phyloP scores from a whole-genome alignment of 2,797 vertebrate genomes.

The Mus spretus region DNA sequence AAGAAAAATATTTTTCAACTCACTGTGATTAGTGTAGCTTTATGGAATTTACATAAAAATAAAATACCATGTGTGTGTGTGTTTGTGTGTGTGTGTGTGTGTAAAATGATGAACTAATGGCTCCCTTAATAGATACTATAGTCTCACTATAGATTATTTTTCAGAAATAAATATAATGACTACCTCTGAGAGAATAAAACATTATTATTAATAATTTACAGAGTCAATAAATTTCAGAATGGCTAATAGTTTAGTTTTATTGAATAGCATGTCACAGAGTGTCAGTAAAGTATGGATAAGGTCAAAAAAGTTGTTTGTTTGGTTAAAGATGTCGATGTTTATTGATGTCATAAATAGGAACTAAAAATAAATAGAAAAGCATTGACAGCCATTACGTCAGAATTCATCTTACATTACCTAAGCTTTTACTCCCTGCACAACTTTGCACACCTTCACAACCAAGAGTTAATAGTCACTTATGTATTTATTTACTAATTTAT shows the following conservation, averaged over 20 bases:
- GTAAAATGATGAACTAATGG: neutral
- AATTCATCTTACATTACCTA: neutral
- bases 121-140: neutral
- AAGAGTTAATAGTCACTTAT: neutral
- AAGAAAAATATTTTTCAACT: neutral
- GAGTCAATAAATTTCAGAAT: constrained; percentile 4
- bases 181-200: constrained; percentile 6
- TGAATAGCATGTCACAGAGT: neutral
- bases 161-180: constrained; percentile 5
- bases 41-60: constrained; percentile 21
- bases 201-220: constrained; percentile 36
- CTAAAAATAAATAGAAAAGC: constrained; percentile 27
- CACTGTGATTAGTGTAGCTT: neutral
- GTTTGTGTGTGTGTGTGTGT: too few relatives aligned
- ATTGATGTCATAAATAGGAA: neutral
- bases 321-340: neutral
- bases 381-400: neutral
- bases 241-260: neutral
- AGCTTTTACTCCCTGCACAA: neutral
- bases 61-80: too few relatives aligned
- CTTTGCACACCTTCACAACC: neutral
- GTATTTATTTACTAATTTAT: neutral
- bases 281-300: neutral
- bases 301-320: neutral
- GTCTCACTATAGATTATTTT: neutral